Conservation (phyloP, 2,113 vertebrate genomes). For the Dascyllus trimaculatus region DNA sequence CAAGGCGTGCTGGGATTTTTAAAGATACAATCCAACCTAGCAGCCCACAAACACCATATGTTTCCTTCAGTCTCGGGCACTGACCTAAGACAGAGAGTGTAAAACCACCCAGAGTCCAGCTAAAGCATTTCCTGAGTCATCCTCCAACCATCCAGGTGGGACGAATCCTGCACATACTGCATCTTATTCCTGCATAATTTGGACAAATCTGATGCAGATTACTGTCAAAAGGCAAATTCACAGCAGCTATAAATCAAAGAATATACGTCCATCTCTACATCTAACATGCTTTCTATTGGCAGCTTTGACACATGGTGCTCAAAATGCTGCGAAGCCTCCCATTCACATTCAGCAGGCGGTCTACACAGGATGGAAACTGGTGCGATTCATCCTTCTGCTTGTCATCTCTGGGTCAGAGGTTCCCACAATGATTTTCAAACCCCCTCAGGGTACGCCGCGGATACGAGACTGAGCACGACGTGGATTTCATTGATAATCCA, state of each 20-base stretch:
- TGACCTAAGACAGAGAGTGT: slow-evolving; percentile 27
- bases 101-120: slow-evolving; percentile 33
- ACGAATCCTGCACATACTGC: neutral
- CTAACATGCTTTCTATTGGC: slow-evolving; percentile 4
- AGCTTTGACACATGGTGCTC: neutral
- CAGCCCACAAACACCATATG: slow-evolving; percentile 62
- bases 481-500: slow-evolving; percentile 31
- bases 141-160: slow-evolving; percentile 10
- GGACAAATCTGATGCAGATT: neutral
- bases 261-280: neutral
- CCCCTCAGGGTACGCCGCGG: neutral
- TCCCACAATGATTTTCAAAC: neutral
- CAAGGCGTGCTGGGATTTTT: slow-evolving; percentile 41
- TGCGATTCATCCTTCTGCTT: neutral
- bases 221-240: neutral
- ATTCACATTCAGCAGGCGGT: neutral
- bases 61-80: slow-evolving; percentile 50
- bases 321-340: neutral
- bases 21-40: slow-evolving; percentile 50
- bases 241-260: neutral
- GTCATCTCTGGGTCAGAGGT: slow-evolving; percentile 21
- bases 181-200: neutral
- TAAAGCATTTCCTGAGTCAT: slow-evolving; percentile 19
- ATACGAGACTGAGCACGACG: neutral
- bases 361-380: neutral